phyloP scores from a whole-genome alignment of 2,888 invertebrate species.

The Phalangium opilio region DNA sequence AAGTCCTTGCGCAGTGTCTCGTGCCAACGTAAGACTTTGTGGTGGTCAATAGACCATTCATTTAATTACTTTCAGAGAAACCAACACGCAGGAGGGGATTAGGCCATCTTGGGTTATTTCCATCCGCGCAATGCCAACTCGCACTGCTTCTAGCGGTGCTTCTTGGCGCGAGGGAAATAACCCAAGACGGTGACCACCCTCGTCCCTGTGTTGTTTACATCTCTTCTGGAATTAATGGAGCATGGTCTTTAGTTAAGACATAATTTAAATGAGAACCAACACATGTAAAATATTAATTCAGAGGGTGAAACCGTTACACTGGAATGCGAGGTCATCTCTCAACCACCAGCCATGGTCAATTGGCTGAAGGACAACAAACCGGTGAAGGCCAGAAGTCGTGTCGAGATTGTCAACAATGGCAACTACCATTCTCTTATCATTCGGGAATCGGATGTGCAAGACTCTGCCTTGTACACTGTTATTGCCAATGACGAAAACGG shows the following conservation, averaged over 20 bases:
- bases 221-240: too few relatives aligned
- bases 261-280: too few relatives aligned
- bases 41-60: too few relatives aligned
- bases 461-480: slow-evolving; percentile 79
- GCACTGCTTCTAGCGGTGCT: too few relatives aligned
- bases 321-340: slow-evolving; percentile 55
- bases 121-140: too few relatives aligned
- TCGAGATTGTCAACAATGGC: slow-evolving; percentile 43
- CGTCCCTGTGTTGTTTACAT: too few relatives aligned
- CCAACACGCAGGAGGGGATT: too few relatives aligned
- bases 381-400: slow-evolving; percentile 55
- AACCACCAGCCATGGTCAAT: slow-evolving; percentile 43
- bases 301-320: slow-evolving; percentile 69
- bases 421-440: slow-evolving; percentile 48
- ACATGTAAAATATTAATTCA: slow-evolving; percentile 35
- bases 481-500: slow-evolving; percentile 66
- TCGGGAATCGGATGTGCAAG: slow-evolving; percentile 48
- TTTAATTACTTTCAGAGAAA: too few relatives aligned
- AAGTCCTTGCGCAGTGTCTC: slow-evolving; percentile 49
- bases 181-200: too few relatives aligned
- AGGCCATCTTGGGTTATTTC: too few relatives aligned
- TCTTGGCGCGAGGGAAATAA: too few relatives aligned
- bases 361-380: slow-evolving; percentile 82
- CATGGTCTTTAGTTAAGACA: too few relatives aligned
- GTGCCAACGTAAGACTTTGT: slow-evolving; percentile 28